Conservation (phyloP, 2,797 vertebrate genomes). For the Telmatherina bonti region DNA sequence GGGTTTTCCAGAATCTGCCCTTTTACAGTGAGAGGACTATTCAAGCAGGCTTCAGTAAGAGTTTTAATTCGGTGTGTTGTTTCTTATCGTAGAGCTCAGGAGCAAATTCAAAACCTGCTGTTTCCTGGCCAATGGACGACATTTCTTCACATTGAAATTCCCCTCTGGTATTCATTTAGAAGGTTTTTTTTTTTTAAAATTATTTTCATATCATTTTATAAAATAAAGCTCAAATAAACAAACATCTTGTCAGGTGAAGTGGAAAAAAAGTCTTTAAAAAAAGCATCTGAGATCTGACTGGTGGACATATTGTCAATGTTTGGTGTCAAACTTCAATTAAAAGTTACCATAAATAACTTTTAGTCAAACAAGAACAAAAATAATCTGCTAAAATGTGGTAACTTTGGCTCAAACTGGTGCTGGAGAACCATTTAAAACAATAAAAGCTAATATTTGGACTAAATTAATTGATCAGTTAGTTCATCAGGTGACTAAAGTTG, state of each 20-base stretch:
- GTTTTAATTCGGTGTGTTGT: conserved; percentile 6
- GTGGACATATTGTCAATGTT: background rate
- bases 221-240: background rate
- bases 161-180: no score
- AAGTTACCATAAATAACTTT: background rate
- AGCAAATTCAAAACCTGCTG: background rate
- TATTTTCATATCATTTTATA: no score
- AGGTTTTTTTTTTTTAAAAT: no score
- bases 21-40: conserved; percentile 73
- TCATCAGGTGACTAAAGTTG: background rate
- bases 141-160: background rate
- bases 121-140: background rate
- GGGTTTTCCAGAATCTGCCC: conserved; percentile 72
- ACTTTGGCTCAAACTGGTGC: background rate
- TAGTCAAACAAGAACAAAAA: background rate
- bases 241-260: background rate
- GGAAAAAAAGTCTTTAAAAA: background rate
- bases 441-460: background rate
- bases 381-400: background rate
- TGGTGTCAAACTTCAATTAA: background rate
- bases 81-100: conserved; percentile 8
- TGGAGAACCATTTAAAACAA: background rate
- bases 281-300: background rate
- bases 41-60: conserved; percentile 48
- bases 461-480: background rate